phyloP scores from a whole-genome alignment of 2,113 vertebrate genomes.

The Hippocampus abdominalis region DNA sequence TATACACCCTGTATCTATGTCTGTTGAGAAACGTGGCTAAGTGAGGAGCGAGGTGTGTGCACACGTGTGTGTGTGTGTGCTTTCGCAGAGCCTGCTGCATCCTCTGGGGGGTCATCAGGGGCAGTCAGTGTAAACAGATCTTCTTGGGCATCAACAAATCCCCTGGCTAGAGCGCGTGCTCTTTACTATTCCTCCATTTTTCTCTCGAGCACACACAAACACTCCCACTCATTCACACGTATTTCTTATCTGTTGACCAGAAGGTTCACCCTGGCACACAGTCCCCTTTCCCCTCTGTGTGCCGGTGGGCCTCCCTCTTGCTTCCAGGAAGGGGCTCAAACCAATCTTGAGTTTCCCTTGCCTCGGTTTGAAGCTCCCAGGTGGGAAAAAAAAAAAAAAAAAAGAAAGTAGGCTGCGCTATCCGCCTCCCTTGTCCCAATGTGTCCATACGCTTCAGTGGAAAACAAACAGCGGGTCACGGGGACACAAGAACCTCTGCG shows the following conservation, averaged over 20 bases:
- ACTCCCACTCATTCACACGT: conserved; percentile 33
- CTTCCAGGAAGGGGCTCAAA: conserved; percentile 70
- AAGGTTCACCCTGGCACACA: conserved; percentile 30
- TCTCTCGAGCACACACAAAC: conserved; percentile 25
- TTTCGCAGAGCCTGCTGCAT: conserved; percentile 52
- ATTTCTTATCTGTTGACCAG: conserved; percentile 36
- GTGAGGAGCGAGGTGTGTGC: conserved; percentile 32
- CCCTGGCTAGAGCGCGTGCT: conserved; percentile 27
- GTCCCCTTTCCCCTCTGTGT: conserved; percentile 39
- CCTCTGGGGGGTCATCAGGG: conserved; percentile 55
- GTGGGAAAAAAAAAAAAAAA: conserved; percentile 69
- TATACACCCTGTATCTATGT: conserved; percentile 50
- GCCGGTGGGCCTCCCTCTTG: conserved; percentile 52
- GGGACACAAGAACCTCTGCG: conserved; percentile 36
- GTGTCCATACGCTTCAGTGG: conserved; percentile 53
- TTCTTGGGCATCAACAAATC: conserved; percentile 61
- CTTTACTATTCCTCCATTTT: conserved; percentile 47
- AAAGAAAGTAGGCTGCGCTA: conserved; percentile 59
- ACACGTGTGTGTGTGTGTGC: conserved; percentile 21
- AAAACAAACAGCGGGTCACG: conserved; percentile 64
- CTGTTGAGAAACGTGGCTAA: conserved; percentile 46
- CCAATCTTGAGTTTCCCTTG: conserved; percentile 69
- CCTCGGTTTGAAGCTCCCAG: conserved; percentile 56
- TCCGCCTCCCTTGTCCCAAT: conserved; percentile 62
- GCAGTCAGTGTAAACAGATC: conserved; percentile 65